phyloP scores from a whole-genome alignment of 2,797 vertebrate species.

The Microcaecilia unicolor region DNA sequence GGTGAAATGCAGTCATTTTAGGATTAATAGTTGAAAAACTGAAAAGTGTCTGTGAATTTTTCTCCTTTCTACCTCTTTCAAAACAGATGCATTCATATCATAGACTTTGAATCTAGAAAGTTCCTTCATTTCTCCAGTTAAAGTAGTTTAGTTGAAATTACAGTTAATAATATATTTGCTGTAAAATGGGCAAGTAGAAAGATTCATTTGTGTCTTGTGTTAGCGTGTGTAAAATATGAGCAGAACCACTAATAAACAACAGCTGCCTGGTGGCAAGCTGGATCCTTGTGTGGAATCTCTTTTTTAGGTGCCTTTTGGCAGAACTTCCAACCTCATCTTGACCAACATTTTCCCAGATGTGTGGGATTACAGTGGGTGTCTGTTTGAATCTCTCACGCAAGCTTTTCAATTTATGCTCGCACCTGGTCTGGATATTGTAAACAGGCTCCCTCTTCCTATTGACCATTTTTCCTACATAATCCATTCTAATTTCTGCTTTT shows the following conservation, averaged over 20 bases:
- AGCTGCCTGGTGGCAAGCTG: slow-evolving; percentile 24
- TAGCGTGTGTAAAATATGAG: slow-evolving; percentile 24
- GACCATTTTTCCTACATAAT: slow-evolving; percentile 23
- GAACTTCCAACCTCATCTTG: slow-evolving; percentile 24
- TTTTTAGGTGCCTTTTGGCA: slow-evolving; percentile 43
- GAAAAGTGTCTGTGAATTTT: no score
- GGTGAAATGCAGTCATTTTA: no score
- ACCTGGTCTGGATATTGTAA: slow-evolving; percentile 28
- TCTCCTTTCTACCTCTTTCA: no score
- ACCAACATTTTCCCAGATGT: slow-evolving; percentile 37
- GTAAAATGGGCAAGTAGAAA: no score
- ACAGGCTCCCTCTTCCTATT: slow-evolving; percentile 14
- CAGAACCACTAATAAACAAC: slow-evolving; percentile 37
- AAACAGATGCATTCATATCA: no score
- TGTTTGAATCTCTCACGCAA: slow-evolving; percentile 28
- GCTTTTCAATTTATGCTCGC: slow-evolving; percentile 22
- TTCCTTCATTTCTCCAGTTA: no score
- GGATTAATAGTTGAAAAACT: no score
- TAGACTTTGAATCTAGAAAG: no score
- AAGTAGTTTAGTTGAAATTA: no score
- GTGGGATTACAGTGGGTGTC: slow-evolving; percentile 32
- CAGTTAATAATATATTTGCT: no score
- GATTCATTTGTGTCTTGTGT: background rate
- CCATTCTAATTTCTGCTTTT: slow-evolving; percentile 36
- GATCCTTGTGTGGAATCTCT: slow-evolving; percentile 32